Evolutionary conservation across 2,797 vertebrate species (phyloP).

Genomic region (Scleropages formosus): DNA sequence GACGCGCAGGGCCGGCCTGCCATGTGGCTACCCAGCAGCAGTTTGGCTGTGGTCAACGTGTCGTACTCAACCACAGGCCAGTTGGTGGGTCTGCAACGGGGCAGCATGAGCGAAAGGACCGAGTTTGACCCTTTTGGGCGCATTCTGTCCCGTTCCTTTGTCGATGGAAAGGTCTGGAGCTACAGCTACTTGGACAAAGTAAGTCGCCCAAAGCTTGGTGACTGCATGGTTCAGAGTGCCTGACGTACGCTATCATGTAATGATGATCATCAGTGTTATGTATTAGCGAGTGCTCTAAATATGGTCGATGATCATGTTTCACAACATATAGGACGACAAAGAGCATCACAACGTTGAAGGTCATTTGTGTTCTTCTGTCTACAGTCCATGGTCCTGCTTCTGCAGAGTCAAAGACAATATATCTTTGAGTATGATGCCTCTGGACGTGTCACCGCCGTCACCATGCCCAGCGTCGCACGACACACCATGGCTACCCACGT

Average conservation of each 20-base stretch:
- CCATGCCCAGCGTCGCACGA: slow-evolving; percentile 96
- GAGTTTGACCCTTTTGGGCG: slow-evolving; percentile 92
- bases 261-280: slow-evolving; percentile 43
- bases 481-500: slow-evolving; percentile 98
- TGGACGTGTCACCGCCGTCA: slow-evolving; percentile 88
- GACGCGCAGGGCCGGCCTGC: slow-evolving; percentile 94
- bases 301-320: background rate
- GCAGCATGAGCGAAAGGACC: slow-evolving; percentile 94
- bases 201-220: slow-evolving; percentile 46
- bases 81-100: slow-evolving; percentile 89
- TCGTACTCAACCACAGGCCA: slow-evolving; percentile 90
- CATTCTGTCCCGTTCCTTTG: slow-evolving; percentile 87
- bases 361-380: slow-evolving; percentile 32
- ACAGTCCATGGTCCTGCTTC: slow-evolving; percentile 95
- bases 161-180: slow-evolving; percentile 97
- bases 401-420: slow-evolving; percentile 96
- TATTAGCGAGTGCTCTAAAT: slow-evolving; percentile 30
- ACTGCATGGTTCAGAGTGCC: slow-evolving; percentile 33
- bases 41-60: slow-evolving; percentile 93
- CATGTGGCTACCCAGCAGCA: slow-evolving; percentile 97
- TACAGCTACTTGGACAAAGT: slow-evolving; percentile 97
- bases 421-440: slow-evolving; percentile 95
- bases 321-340: slow-evolving; percentile 23
- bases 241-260: slow-evolving; percentile 38
- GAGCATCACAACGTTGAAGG: background rate